phyloP scores from a whole-genome alignment of 53 echinoderm and acorn worm species.

The Pentamera pediparva region DNA sequence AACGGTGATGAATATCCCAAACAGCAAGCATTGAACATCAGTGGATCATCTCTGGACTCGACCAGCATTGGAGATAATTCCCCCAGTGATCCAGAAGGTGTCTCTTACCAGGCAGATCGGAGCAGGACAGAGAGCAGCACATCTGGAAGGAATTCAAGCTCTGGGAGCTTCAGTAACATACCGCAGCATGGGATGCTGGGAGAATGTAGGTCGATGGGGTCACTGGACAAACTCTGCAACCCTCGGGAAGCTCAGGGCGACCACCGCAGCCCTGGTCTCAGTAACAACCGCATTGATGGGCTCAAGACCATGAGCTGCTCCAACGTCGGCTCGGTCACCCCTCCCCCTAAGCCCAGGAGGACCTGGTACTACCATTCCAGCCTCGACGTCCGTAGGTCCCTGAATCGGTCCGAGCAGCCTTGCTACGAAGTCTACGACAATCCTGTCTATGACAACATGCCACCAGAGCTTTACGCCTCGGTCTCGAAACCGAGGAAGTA shows the following conservation, averaged over 20 bases:
- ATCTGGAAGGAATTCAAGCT: background rate
- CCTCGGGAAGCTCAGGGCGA: slow-evolving; percentile 38
- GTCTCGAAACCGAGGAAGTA: slow-evolving; percentile 17
- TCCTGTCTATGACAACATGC: slow-evolving; percentile 22
- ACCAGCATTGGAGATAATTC: too few relatives aligned
- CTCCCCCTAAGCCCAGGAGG: slow-evolving; percentile 83
- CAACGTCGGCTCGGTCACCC: slow-evolving; percentile 16
- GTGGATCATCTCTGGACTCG: background rate
- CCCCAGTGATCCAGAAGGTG: too few relatives aligned
- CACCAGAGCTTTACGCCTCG: slow-evolving; percentile 14
- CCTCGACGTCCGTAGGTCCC: slow-evolving; percentile 76
- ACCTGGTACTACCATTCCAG: slow-evolving; percentile 96
- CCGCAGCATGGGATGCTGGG: background rate
- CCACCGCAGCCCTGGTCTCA: background rate
- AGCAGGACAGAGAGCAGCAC: background rate
- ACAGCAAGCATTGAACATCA: background rate
- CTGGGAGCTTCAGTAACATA: slow-evolving; percentile 3
- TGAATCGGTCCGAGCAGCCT: slow-evolving; percentile 52
- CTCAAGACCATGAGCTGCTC: slow-evolving; percentile 13
- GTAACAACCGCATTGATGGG: background rate
- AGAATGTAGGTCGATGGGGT: slow-evolving; percentile 46
- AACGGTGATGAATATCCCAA: background rate
- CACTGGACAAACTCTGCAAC: slow-evolving; percentile 55
- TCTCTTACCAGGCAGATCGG: background rate
- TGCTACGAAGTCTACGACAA: slow-evolving; percentile 44